A percentile compares a stretch with the other conserved stretches of the same genome.
These are phyloP conservation scores for Acropora tenuis DNA, from an alignment of 64 coral and sea anemone genomes.

Conservation along the genomic window DNA sequence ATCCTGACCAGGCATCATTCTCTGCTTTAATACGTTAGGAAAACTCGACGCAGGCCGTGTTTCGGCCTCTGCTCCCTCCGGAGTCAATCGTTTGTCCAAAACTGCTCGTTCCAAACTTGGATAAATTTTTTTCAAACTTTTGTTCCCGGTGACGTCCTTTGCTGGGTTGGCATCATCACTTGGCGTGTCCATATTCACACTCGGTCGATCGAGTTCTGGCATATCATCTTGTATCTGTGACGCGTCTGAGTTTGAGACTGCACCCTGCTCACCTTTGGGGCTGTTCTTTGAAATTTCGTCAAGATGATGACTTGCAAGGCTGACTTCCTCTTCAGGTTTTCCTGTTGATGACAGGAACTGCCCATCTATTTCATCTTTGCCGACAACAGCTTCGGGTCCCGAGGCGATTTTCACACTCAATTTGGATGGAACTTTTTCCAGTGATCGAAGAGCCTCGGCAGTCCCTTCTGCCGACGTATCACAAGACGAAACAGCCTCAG, in stretches of 20 bases:
- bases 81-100: slow-evolving; percentile 25
- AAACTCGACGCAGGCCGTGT: slow-evolving; percentile 8
- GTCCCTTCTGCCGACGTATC: neutral
- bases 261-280: neutral
- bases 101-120: slow-evolving; percentile 18
- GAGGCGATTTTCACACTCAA: neutral
- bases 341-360: neutral
- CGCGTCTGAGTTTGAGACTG: neutral
- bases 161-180: neutral
- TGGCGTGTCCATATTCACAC: neutral
- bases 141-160: neutral
- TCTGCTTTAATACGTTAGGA: neutral
- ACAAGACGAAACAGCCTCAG: neutral
- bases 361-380: neutral
- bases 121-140: neutral
- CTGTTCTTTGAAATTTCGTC: neutral
- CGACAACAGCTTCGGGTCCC: neutral
- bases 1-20: neutral
- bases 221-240: neutral
- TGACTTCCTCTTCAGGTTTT: neutral
- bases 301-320: too few species aligned
- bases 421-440: neutral
- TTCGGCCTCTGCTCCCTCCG: slow-evolving; percentile 30
- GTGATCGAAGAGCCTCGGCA: neutral
- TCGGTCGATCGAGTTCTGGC: neutral